Base-by-base conservation (phyloP, 2,797 vertebrate genomes). In the Eleutherodactylus coqui region DNA sequence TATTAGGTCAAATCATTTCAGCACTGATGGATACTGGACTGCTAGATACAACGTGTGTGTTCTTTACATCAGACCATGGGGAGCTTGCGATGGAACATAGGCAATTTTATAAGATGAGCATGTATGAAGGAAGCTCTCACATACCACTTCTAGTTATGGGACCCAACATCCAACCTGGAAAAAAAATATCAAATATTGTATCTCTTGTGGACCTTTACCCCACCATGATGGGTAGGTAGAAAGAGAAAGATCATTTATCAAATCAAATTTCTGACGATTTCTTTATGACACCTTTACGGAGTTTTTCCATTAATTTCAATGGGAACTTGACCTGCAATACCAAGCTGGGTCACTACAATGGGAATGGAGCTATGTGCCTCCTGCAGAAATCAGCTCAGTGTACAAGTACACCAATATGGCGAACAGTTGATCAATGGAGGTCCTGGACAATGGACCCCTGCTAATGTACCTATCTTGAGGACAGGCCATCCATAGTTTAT, bases 71-170 rank as follows among this genome's bases (percentile, higher is more conserved):
- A 2, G 98, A 99, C 91, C 98, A 99, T 0, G 98, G 97, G 24
- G 98, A 99, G 77, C 91, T 99, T 53, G 97, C 98, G 55, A 99
- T 99, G 97, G 98, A 99, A 60, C 98, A 99, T 91, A 94, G 96
- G 29, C 98, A 99, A 92, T 99, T 98, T 92, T 99, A 99, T 88
- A 99, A 99, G 93, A 99, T 99, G 98, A 99, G 98, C 62, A 98
- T 99, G 98, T 99, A 97, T 85, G 97, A 99, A 92, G 97, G 96
- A 86, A 99, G 98, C 73, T 95, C 96, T n/a, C 98, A 97, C 32
- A 88, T 99, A 85, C 97, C 98, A 9, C 94, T 99, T 79, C 70
- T 98, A 85, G 89, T 97, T 75, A 96, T 95, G 96, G 98, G 98
- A 0, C 97, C 97, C 2, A 92, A 93, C 5, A 76, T 98, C 79